Evolutionary conservation across 2,797 vertebrate species (phyloP).

Genomic region (Etheostoma nigrum): DNA sequence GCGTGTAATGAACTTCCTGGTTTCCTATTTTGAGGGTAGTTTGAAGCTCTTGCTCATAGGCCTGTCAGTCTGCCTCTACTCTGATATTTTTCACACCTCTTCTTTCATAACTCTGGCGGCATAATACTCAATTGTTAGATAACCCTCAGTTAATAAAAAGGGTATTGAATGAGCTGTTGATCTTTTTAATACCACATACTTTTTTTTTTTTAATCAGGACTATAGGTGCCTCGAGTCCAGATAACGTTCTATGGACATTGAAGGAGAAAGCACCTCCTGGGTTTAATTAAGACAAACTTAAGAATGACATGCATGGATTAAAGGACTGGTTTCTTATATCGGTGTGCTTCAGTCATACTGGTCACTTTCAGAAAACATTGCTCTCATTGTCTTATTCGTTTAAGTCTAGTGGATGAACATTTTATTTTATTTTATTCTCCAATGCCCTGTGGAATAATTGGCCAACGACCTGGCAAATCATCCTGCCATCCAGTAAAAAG

Average conservation of each 20-base stretch:
- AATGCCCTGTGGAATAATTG: constrained; percentile 41
- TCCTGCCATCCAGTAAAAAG: constrained; percentile 28
- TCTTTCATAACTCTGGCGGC: constrained; percentile 21
- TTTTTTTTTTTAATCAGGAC: constrained; percentile 3
- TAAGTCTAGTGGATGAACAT: constrained; percentile 1
- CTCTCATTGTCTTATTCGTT: neutral
- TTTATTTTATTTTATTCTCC: constrained; percentile 11
- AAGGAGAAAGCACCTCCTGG: constrained; percentile 17
- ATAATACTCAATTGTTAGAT: constrained; percentile 2
- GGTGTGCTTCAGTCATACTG: neutral
- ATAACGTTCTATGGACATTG: constrained; percentile 35
- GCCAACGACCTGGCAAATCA: constrained; percentile 44
- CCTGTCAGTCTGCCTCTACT: constrained; percentile 37
- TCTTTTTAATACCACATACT: constrained; percentile 27
- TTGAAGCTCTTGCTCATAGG: constrained; percentile 30
- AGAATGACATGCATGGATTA: constrained; percentile 16
- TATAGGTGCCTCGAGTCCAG: constrained; percentile 1
- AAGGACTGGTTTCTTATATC: neutral
- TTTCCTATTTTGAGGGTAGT: constrained; percentile 35
- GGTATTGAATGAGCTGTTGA: constrained; percentile 24
- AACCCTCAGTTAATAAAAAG: constrained; percentile 48
- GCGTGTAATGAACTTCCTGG: constrained; percentile 41
- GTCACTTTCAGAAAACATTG: constrained; percentile 10
- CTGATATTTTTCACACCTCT: constrained; percentile 7
- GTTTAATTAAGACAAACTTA: constrained; percentile 37